Conservation (phyloP, 2,113 vertebrate genomes). For the Paradisaea rubra region DNA sequence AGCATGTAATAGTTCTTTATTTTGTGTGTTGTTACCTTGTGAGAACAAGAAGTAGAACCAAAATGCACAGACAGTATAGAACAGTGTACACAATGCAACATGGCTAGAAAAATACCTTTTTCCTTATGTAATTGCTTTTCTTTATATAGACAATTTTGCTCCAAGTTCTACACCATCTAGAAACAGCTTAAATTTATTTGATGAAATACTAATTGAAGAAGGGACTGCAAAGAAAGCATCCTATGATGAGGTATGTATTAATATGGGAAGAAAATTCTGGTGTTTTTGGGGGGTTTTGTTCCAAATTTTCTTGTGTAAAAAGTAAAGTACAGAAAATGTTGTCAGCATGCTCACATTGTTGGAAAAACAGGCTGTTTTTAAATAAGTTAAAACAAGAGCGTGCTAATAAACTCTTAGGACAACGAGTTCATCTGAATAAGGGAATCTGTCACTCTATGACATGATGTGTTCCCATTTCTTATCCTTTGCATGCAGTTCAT, state of each 20-base stretch:
- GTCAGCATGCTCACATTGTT: neutral
- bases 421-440: neutral
- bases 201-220: slow-evolving; percentile 90
- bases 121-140: neutral
- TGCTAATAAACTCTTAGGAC: neutral
- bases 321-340: neutral
- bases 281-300: neutral
- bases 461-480: neutral
- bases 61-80: neutral
- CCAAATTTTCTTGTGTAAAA: neutral
- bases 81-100: neutral
- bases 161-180: slow-evolving; percentile 54
- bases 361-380: neutral
- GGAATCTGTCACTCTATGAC: neutral
- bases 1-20: neutral
- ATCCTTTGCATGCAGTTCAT: neutral
- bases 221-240: slow-evolving; percentile 83
- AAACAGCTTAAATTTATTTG: slow-evolving; percentile 89
- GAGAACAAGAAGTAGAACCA: neutral
- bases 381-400: neutral
- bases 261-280: neutral
- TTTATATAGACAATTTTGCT: slow-evolving; percentile 53
- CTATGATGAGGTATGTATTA: slow-evolving; percentile 78
- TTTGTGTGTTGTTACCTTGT: neutral
- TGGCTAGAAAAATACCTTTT: neutral